These are phyloP conservation scores for Ormyrus nitidulus DNA, from an alignment of 2,888 invertebrate species.

Conservation along the genomic window DNA sequence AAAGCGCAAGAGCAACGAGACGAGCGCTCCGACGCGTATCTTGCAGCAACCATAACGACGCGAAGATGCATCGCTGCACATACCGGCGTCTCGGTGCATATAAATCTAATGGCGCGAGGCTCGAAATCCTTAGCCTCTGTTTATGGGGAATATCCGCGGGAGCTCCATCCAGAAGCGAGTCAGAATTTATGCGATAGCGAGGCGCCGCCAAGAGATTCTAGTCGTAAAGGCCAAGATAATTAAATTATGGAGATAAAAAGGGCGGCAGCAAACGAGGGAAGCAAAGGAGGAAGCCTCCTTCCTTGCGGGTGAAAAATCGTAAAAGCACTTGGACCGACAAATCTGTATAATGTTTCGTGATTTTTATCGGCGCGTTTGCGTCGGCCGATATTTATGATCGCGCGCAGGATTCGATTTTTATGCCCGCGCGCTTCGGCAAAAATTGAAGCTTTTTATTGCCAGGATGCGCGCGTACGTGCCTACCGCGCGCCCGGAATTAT, in stretches of 20 bases:
- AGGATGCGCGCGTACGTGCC: background rate
- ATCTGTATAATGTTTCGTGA: slow-evolving; percentile 74
- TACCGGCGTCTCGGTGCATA: slow-evolving; percentile 57
- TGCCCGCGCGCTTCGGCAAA: slow-evolving; percentile 24
- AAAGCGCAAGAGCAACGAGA: background rate
- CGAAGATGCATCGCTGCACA: slow-evolving; percentile 6
- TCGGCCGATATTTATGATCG: slow-evolving; percentile 71
- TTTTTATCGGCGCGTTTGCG: slow-evolving; percentile 69
- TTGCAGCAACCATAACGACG: no score
- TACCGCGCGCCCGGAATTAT: slow-evolving; percentile 52
- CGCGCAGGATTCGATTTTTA: slow-evolving; percentile 45
- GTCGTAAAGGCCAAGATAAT: slow-evolving; percentile 71
- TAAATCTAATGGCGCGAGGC: slow-evolving; percentile 56
- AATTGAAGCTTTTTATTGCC: no score
- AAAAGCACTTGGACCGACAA: slow-evolving; percentile 74
- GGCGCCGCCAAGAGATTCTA: slow-evolving; percentile 59
- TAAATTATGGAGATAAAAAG: slow-evolving; percentile 69
- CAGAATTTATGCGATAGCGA: slow-evolving; percentile 66
- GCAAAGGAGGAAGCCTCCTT: slow-evolving; percentile 51
- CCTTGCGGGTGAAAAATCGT: slow-evolving; percentile 70
- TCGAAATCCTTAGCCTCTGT: slow-evolving; percentile 52
- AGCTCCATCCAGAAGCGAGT: slow-evolving; percentile 60
- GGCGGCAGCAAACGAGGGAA: slow-evolving; percentile 21
- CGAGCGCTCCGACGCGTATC: background rate
- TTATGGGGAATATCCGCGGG: slow-evolving; percentile 64